These are phyloP conservation scores for Macrocentrus cingulum DNA, from an alignment of 1,140 invertebrate species.

Conservation along the genomic window DNA sequence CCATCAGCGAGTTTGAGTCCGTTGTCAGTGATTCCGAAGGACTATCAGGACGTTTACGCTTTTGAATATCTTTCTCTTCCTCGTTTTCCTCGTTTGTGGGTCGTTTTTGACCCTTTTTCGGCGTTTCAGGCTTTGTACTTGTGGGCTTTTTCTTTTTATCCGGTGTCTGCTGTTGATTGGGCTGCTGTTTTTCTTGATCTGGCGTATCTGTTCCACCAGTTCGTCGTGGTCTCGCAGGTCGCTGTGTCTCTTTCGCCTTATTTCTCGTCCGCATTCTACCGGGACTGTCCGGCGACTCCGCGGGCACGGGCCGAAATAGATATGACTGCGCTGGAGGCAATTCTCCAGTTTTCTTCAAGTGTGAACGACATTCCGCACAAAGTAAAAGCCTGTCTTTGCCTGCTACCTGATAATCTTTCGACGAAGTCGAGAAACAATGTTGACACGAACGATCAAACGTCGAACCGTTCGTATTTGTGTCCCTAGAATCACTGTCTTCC, in stretches of 20 bases:
- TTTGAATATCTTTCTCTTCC: slow-evolving; percentile 70
- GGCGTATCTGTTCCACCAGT: slow-evolving; percentile 75
- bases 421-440: slow-evolving; percentile 68
- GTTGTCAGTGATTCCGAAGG: slow-evolving; percentile 79
- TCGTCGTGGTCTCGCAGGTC: slow-evolving; percentile 63
- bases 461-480: slow-evolving; percentile 62
- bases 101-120: slow-evolving; percentile 74
- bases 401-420: slow-evolving; percentile 67
- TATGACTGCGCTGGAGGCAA: slow-evolving; percentile 69
- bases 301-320: slow-evolving; percentile 72
- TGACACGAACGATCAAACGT: slow-evolving; percentile 51
- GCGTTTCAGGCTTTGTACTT: slow-evolving; percentile 63
- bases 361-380: slow-evolving; percentile 80
- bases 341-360: slow-evolving; percentile 84
- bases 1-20: slow-evolving; percentile 77
- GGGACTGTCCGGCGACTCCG: slow-evolving; percentile 76
- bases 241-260: slow-evolving; percentile 75
- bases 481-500: slow-evolving; percentile 88
- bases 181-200: slow-evolving; percentile 65
- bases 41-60: slow-evolving; percentile 71
- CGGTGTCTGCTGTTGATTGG: slow-evolving; percentile 41
- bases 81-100: slow-evolving; percentile 66
- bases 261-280: slow-evolving; percentile 87
- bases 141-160: slow-evolving; percentile 65
- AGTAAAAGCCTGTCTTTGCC: slow-evolving; percentile 76